phyloP scores from a whole-genome alignment of 1,140 invertebrate species.

The Conopomorpha cramerella region DNA sequence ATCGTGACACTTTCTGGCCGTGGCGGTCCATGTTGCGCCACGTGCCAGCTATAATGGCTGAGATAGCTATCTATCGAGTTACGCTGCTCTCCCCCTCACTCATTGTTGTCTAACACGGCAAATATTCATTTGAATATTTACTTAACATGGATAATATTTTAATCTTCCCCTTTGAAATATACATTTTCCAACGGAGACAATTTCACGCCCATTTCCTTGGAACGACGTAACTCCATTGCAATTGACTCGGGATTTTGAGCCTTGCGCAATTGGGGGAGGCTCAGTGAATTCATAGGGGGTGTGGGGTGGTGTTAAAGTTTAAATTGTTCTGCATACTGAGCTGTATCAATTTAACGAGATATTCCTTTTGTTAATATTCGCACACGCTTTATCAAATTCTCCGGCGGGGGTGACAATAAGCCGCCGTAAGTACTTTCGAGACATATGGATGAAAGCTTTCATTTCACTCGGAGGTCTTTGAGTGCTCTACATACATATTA shows the following conservation, averaged over 20 bases:
- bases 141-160: conserved; percentile 65
- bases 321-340: conserved; percentile 19
- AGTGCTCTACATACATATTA: conserved; percentile 16
- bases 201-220: conserved; percentile 43
- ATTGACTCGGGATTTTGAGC: conserved; percentile 19
- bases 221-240: conserved; percentile 24
- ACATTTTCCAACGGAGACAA: conserved; percentile 58
- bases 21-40: too few species aligned
- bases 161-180: conserved; percentile 63
- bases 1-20: too few species aligned
- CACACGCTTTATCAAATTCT: conserved; percentile 62
- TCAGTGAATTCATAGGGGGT: too few species aligned
- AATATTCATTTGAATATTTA: conserved; percentile 65
- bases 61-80: conserved; percentile 57
- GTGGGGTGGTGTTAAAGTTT: conserved; percentile 13
- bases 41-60: too few species aligned
- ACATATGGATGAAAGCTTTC: conserved; percentile 62
- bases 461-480: conserved; percentile 55
- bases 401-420: conserved; percentile 59
- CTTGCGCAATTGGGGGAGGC: too few species aligned
- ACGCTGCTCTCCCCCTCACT: conserved; percentile 35
- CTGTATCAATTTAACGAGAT: conserved; percentile 61
- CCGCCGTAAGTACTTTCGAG: conserved; percentile 56
- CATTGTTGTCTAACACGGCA: conserved; percentile 60
- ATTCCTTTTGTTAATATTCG: conserved; percentile 62